Evolutionary conservation across 2,888 invertebrate genomes (phyloP).

Genomic region (Molorchus minor): DNA sequence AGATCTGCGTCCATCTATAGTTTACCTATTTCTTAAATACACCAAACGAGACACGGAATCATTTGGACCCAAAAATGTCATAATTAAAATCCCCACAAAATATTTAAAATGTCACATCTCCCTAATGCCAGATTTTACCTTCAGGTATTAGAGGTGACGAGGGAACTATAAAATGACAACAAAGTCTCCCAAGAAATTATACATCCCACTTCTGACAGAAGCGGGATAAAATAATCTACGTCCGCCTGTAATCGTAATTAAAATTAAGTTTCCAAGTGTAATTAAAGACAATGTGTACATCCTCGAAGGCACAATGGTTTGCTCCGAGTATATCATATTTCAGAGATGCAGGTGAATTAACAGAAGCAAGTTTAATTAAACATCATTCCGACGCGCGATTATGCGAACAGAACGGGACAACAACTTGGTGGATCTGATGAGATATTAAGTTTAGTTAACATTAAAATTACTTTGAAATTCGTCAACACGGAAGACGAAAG

Average conservation of each 20-base stretch:
- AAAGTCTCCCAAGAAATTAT: no score
- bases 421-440: constrained; percentile 4
- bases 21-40: no score
- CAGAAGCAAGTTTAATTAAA: constrained; percentile 14
- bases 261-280: constrained; percentile 8
- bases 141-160: no score
- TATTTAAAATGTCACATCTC: no score
- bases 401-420: neutral
- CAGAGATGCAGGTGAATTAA: constrained; percentile 16
- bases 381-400: constrained; percentile 4
- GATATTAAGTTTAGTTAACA: constrained; percentile 6
- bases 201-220: neutral
- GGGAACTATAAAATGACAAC: no score
- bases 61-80: no score
- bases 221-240: constrained; percentile 1
- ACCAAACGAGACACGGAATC: no score
- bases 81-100: no score
- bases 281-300: constrained; percentile 19
- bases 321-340: neutral
- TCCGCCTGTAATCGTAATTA: constrained; percentile 4
- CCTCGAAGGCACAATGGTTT: constrained; percentile 1
- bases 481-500: no score
- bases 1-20: no score
- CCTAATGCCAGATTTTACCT: no score
- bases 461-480: constrained; percentile 3